These are phyloP conservation scores for Hippocampus kuda DNA, from an alignment of 2,797 vertebrate species.

Conservation along the genomic window DNA sequence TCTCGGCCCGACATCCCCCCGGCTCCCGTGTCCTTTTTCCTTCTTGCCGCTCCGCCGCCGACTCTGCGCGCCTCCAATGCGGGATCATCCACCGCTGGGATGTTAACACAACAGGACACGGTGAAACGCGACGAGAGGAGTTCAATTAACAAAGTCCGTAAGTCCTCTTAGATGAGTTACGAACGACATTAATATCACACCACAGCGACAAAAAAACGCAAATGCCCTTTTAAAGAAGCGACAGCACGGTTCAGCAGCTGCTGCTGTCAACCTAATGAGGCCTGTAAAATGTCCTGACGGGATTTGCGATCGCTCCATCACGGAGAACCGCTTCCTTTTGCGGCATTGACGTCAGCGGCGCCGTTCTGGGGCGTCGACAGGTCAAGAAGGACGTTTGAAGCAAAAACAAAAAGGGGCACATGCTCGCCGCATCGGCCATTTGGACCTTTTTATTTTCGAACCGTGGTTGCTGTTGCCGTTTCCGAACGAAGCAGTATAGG, in stretches of 20 bases:
- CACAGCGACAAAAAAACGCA: background rate
- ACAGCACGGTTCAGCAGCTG: background rate
- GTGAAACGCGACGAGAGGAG: background rate
- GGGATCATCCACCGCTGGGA: background rate
- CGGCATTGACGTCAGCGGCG: background rate
- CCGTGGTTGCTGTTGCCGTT: no score
- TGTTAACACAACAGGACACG: background rate
- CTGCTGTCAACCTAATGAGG: background rate
- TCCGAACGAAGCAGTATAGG: no score
- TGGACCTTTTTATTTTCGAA: background rate
- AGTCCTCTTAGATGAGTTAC: background rate
- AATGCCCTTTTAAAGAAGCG: background rate
- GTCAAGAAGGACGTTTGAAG: background rate
- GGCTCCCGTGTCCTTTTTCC: slow-evolving; percentile 14
- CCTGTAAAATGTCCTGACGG: slow-evolving; percentile 1
- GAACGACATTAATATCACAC: no score
- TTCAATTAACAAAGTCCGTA: background rate
- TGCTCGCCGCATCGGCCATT: background rate
- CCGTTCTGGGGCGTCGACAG: background rate
- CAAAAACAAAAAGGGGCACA: background rate
- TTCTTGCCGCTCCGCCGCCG: background rate
- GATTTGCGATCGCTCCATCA: slow-evolving; percentile 14
- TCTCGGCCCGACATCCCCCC: slow-evolving; percentile 29
- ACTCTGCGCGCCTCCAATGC: background rate
- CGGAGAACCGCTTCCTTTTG: slow-evolving; percentile 8